These are phyloP conservation scores for Nesometra sesokonis DNA, from an alignment of 35 echinoderm and acorn worm genomes.

Conservation along the genomic window DNA sequence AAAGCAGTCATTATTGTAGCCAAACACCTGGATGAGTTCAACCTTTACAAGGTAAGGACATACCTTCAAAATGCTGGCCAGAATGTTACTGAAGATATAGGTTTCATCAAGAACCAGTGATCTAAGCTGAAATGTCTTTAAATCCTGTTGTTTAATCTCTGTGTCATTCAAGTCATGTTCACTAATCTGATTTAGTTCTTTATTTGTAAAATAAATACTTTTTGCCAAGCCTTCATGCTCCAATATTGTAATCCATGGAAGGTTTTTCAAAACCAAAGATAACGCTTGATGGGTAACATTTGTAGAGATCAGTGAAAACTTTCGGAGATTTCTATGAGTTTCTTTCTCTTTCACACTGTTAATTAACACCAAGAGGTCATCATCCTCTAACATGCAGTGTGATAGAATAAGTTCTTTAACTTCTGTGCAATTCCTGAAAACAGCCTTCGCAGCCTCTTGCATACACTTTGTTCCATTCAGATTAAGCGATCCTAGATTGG, in stretches of 20 bases:
- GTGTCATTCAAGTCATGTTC: background rate
- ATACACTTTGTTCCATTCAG: background rate
- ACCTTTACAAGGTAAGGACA: background rate
- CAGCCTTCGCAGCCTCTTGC: background rate
- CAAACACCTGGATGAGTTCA: background rate
- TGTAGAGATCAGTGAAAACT: background rate
- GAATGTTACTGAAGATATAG: background rate
- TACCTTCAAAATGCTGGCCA: background rate
- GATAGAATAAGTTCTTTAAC: background rate
- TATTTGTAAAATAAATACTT: background rate
- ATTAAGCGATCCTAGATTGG: background rate
- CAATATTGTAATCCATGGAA: background rate
- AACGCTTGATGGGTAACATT: background rate
- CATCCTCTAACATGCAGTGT: background rate
- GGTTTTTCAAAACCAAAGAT: background rate
- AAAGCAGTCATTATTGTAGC: background rate
- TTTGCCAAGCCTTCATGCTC: background rate
- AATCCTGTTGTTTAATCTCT: too few relatives aligned
- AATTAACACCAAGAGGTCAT: background rate
- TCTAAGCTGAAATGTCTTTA: background rate
- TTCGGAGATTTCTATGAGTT: background rate
- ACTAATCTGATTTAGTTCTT: background rate
- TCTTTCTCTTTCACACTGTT: background rate
- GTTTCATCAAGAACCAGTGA: background rate
- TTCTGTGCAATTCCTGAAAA: background rate